A percentile compares a stretch with the other conserved stretches of the same genome.
These are phyloP conservation scores for Gila robusta DNA, from an alignment of 2,797 vertebrate species.

Conservation along the genomic window DNA sequence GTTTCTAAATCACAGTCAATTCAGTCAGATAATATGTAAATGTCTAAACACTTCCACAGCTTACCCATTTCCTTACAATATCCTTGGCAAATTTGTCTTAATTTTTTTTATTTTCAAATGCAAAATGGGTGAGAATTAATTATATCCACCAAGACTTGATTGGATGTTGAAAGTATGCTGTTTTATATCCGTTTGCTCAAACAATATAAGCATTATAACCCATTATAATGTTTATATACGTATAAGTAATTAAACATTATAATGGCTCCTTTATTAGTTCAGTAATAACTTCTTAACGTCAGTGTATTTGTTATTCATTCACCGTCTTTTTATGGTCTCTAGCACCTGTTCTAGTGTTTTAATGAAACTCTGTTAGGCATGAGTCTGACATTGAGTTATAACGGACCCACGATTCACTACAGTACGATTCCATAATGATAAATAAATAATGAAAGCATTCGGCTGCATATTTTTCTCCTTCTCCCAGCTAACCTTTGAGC, in stretches of 20 bases:
- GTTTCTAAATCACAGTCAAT: neutral
- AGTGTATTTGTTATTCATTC: neutral
- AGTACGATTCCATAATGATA: neutral
- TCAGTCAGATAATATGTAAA: neutral
- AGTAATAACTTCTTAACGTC: neutral
- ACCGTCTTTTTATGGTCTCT: neutral
- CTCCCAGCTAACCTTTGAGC: slow-evolving; percentile 65
- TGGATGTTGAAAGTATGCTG: neutral
- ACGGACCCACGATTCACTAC: neutral
- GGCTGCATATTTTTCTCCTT: slow-evolving; percentile 63
- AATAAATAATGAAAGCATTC: slow-evolving; percentile 55
- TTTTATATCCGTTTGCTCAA: neutral
- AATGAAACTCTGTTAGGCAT: neutral
- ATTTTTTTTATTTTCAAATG: neutral
- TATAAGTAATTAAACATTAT: too few species aligned
- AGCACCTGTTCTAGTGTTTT: neutral
- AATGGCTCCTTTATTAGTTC: neutral
- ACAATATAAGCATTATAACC: too few species aligned
- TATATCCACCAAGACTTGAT: neutral
- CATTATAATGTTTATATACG: neutral
- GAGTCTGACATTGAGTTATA: neutral
- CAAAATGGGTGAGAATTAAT: neutral
- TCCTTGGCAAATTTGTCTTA: neutral
- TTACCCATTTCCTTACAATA: neutral
- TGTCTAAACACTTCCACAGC: neutral